Conservation (phyloP, 2,888 invertebrate genomes). For the Temnothorax ravouxi region DNA sequence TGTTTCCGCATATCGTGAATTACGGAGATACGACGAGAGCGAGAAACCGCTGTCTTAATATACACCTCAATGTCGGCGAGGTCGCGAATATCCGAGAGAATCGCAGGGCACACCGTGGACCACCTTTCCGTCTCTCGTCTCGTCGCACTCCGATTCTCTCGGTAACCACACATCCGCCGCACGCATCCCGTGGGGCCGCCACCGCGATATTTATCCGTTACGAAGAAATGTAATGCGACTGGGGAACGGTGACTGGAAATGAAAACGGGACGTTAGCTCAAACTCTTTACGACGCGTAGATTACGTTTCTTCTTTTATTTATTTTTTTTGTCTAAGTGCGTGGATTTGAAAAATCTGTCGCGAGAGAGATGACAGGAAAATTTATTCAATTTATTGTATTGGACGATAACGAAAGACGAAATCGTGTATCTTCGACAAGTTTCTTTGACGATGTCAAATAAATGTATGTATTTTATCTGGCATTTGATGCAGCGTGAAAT, state of each 20-base stretch:
- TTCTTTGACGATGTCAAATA: neutral
- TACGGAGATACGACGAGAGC: constrained; percentile 27
- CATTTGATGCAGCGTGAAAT: neutral
- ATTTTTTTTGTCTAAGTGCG: neutral
- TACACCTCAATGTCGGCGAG: constrained; percentile 4
- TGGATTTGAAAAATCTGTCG: neutral
- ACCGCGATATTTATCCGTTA: constrained; percentile 33
- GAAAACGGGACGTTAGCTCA: neutral
- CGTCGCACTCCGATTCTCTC: constrained; percentile 28
- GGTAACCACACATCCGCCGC: constrained; percentile 15
- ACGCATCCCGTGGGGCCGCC: neutral
- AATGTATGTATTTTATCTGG: neutral
- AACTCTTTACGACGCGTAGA: neutral
- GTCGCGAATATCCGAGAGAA: constrained; percentile 17
- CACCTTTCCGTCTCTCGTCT: neutral
- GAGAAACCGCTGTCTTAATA: constrained; percentile 38
- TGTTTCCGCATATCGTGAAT: constrained; percentile 58
- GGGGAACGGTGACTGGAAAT: neutral
- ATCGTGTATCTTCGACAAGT: neutral
- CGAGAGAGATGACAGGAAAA: neutral
- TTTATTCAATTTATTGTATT: neutral
- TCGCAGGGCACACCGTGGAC: constrained; percentile 11
- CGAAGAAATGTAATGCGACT: constrained; percentile 27
- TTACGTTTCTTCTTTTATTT: neutral
- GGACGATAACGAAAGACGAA: neutral